Base-by-base conservation (phyloP, 2,888 invertebrate species). In the Archips crataeganus region DNA sequence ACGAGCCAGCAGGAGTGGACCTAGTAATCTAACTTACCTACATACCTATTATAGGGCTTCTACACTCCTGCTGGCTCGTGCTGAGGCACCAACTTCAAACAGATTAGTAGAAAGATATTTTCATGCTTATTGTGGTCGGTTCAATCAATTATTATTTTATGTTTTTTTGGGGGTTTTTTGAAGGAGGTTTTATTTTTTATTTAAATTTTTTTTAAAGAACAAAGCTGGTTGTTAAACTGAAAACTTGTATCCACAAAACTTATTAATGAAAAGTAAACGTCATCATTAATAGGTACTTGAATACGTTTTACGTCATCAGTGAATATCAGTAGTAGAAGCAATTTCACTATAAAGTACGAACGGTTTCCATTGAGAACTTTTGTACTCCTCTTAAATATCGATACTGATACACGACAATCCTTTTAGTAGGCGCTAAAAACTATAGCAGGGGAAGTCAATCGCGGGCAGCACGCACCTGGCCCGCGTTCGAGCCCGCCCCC, bases 401-500 rank as follows among this genome's bases (percentile, higher is more conserved):
- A 89, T 90, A 83, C 82, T 88, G 89, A 74, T 74, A 93, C 94
- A 94, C 86, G 88, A 92, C 90, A 93, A 93, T 91, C 94, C 94
- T 94, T 94, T 94, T 93, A 94, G 91, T 80, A 89, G 85, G 86
- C 85, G 86, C 81, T 90, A 89, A 92, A 89, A 93, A 92, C 90
- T 92, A 88, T 78, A 81, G 81, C 83, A 81, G 88, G 85, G 85
- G 84, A 90, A 92, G 93, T 90, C 90, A 91, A 87, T 83, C 82
- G 83, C 83, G 85, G 84, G 77, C 75, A 78, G 81, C 84, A 82
- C 69, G 83, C 83, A 75, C 71, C 81, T 82, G 79, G 76, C 78
- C 75, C 73, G 77, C 72, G 73, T 74, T 69, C 76, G 77, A 75
- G 74, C 70, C 75, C 79, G 76, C 81, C 81, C 79, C 79, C 79